These are phyloP conservation scores for Chiroxiphia lanceolata DNA, from an alignment of 2,797 vertebrate genomes.

Conservation along the genomic window DNA sequence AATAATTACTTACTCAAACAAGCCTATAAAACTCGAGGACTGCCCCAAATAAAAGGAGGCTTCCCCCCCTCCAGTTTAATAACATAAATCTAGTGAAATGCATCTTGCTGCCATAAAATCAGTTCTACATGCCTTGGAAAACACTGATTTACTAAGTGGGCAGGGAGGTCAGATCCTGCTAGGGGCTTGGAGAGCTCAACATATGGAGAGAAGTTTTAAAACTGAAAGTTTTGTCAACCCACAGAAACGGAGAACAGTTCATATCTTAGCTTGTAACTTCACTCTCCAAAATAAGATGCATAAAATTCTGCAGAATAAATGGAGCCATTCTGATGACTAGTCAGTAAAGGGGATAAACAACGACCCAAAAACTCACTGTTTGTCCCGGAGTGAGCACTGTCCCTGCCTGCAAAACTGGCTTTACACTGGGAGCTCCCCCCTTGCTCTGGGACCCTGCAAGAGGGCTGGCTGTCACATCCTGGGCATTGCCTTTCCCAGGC, in stretches of 20 bases:
- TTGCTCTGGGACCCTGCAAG: not conserved
- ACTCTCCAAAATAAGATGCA: not conserved
- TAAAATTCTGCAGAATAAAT: not conserved
- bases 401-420: not conserved
- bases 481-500: not conserved
- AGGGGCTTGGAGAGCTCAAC: not conserved
- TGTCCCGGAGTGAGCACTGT: not conserved
- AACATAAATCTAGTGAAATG: conserved; percentile 75
- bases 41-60: conserved; percentile 68
- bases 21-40: conserved; percentile 73
- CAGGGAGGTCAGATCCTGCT: conserved; percentile 52
- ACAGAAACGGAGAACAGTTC: not conserved
- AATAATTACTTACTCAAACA: conserved; percentile 80
- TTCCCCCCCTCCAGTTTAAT: conserved; percentile 63
- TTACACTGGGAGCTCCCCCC: not conserved
- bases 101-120: conserved; percentile 77
- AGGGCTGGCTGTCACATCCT: not conserved
- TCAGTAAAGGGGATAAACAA: not conserved
- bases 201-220: conserved; percentile 23
- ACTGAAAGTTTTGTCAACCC: not conserved
- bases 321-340: not conserved
- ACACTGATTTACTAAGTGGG: conserved; percentile 69
- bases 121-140: conserved; percentile 66
- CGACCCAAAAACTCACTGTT: not conserved
- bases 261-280: not conserved